Percentiles rank a stretch among this genome's conserved stretches.
Conservation (phyloP, 2,113 vertebrate species). For the Procavia capensis region DNA sequence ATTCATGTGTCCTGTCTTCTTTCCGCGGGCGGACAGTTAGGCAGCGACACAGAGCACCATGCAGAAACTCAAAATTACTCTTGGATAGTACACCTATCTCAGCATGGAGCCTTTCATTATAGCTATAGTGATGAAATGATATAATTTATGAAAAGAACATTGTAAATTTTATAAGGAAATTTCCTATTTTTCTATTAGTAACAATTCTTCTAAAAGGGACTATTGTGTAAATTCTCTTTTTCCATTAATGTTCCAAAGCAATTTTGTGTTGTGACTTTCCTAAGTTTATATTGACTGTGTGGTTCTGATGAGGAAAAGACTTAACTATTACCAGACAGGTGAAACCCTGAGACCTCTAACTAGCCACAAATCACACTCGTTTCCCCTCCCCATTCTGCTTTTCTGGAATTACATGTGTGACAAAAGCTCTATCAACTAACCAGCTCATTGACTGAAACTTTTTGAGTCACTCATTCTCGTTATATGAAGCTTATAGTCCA, state of each 20-base stretch:
- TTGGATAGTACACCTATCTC: not conserved
- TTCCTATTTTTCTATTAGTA: conserved; percentile 9
- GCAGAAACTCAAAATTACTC: not conserved
- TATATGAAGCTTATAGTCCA: not conserved
- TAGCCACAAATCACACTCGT: not conserved
- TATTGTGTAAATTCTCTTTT: not conserved
- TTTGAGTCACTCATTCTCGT: not conserved
- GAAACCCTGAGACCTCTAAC: not conserved
- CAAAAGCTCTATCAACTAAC: not conserved
- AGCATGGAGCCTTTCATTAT: not conserved
- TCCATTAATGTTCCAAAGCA: not conserved
- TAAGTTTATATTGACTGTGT: conserved; percentile 11
- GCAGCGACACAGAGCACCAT: not conserved
- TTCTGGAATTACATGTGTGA: not conserved
- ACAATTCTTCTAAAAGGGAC: not conserved
- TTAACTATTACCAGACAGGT: not conserved
- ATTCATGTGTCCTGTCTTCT: too few relatives aligned
- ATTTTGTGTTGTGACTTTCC: not conserved
- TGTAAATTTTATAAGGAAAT: not conserved
- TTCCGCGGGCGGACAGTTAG: too few relatives aligned
- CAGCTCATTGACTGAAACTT: not conserved
- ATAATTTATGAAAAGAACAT: not conserved
- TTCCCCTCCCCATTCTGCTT: not conserved
- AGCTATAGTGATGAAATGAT: not conserved
- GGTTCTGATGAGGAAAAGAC: not conserved